Evolutionary conservation across 2,113 vertebrate genomes (phyloP), one percentile per base, ranked within the genome.

Genomic region (Podiceps cristatus): DNA sequence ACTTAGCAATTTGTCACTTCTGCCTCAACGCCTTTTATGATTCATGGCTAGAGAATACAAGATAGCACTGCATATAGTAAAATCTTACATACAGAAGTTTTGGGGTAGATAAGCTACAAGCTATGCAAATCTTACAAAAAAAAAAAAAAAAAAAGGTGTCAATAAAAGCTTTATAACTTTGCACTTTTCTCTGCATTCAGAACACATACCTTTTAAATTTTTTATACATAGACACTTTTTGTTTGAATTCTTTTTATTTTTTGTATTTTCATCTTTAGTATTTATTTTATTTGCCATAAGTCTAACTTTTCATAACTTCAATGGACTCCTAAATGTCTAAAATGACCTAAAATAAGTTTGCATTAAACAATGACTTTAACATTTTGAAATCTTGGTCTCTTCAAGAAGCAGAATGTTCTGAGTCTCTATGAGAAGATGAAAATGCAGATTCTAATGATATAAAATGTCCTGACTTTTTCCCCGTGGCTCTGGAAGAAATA

Each of bases 1-100:
- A 89, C 68, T 92, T 76, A 85, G 44, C 60, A 96, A 84, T 85
- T 85, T 93, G 56, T 81, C 91, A 87, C 60, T 86, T 93, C 35
- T 72, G 6, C 87, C 66, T 89, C 91, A 85, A 47, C 86, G 83
- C 5, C 22, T 86, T 88, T 86, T 87, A 78, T 80, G 79, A 80
- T 74, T 88, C 94, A 90, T 82, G 50, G 49, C 33, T 88, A 84
- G 8, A 74, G 60, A 88, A 75, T 13, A 74, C 29, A 72, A 75
- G 56, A 92, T 47, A 91, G 22, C 44, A 49, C 35, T 64, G 53
- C 58, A 81, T 87, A 72, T 20, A 71, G 68, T 53, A 92, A 80
- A 88, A 88, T 40, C 56, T 50, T 84, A 59, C 20, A 22, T 80
- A 76, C 22, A 74, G 63, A 86, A 86, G 13, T 69, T 86, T 80